Percentiles rank a stretch among this genome's conserved stretches.
These are phyloP conservation scores for Odocoileus virginianus DNA, from an alignment of 2,113 vertebrate genomes.

Conservation along the genomic window DNA sequence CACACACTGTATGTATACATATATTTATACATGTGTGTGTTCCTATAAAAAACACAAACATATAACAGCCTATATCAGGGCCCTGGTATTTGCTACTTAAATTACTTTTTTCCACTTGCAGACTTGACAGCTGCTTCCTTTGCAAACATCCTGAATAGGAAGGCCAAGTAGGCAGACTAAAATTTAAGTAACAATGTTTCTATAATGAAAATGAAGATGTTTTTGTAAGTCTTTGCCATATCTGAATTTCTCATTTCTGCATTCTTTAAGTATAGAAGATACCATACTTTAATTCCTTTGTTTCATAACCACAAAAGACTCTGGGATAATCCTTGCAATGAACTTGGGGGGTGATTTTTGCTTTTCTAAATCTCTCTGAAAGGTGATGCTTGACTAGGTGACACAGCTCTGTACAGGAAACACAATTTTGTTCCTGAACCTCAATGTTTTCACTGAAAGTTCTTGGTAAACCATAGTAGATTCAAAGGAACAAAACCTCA, in stretches of 20 bases:
- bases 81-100: not conserved
- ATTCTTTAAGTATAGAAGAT: not conserved
- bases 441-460: not conserved
- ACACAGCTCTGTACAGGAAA: not conserved
- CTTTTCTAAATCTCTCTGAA: not conserved
- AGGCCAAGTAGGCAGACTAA: not conserved
- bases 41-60: not conserved
- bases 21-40: not conserved
- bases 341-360: not conserved
- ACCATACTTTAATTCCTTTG: not conserved
- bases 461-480: not conserved
- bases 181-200: not conserved
- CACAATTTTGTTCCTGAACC: not conserved
- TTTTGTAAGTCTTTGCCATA: not conserved
- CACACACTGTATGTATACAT: not conserved
- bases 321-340: not conserved
- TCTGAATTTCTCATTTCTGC: not conserved
- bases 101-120: not conserved
- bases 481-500: not conserved
- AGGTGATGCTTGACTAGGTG: not conserved
- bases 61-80: not conserved
- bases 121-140: not conserved
- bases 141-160: not conserved
- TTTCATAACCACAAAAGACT: not conserved
- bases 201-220: not conserved